phyloP scores from a whole-genome alignment of 2,888 invertebrate genomes.

The Saturnia pavonia region DNA sequence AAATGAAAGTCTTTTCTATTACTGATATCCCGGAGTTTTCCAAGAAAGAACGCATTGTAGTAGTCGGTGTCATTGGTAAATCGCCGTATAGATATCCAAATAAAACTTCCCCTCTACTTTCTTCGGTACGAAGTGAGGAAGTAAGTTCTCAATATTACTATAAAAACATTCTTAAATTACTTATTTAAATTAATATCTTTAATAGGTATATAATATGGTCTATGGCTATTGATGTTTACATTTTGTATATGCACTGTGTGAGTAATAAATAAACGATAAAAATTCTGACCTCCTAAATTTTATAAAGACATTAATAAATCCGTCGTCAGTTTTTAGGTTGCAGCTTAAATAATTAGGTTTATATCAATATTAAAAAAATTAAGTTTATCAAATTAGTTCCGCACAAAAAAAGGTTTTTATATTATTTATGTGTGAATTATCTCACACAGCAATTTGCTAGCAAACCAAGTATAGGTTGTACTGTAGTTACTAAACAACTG shows the following conservation, averaged over 20 bases:
- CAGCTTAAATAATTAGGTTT: too few species aligned
- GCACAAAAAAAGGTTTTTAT: too few species aligned
- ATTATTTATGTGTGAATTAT: too few species aligned
- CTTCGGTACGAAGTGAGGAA: slow-evolving; percentile 69
- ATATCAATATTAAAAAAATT: too few species aligned
- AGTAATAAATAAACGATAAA: too few species aligned
- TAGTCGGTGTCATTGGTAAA: slow-evolving; percentile 88
- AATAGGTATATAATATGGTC: background rate
- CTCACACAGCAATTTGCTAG: too few species aligned
- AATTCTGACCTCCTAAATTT: too few species aligned
- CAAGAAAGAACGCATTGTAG: slow-evolving; percentile 82
- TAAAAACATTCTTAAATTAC: background rate
- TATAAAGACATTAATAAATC: too few species aligned
- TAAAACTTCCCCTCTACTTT: slow-evolving; percentile 83
- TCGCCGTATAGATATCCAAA: slow-evolving; percentile 84
- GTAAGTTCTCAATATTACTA: slow-evolving; percentile 43
- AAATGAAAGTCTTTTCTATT: slow-evolving; percentile 65
- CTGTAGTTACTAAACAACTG: too few species aligned
- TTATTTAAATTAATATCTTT: background rate
- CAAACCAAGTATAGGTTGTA: too few species aligned
- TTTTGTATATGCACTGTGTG: background rate
- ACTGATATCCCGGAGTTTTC: slow-evolving; percentile 73
- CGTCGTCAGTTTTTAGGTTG: too few species aligned
- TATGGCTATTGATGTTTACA: background rate
- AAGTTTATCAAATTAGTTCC: too few species aligned